Percentiles rank a stretch among this genome's conserved stretches.
phyloP scores from a whole-genome alignment of 2,888 invertebrate genomes.

The Rhagium mordax region DNA sequence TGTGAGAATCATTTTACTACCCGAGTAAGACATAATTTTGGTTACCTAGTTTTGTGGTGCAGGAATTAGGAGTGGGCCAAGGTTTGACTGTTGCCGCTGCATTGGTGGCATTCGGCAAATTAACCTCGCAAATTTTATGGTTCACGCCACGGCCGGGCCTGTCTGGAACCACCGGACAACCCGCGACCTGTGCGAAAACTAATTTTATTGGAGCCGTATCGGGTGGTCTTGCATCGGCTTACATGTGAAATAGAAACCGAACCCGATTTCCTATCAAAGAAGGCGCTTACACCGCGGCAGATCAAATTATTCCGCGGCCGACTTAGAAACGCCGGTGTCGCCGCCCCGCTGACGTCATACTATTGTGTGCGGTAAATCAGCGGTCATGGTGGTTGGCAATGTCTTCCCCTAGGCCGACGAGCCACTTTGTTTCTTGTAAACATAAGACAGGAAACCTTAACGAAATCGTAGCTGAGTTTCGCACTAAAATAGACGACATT shows the following conservation, averaged over 20 bases:
- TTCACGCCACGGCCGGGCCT: slow-evolving; percentile 44
- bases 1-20: no score
- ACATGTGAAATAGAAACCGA: slow-evolving; percentile 51
- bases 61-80: no score
- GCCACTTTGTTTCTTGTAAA: background rate
- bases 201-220: slow-evolving; percentile 50
- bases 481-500: no score
- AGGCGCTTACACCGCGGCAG: slow-evolving; percentile 52
- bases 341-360: slow-evolving; percentile 42
- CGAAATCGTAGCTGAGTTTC: no score
- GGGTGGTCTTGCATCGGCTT: slow-evolving; percentile 50
- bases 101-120: slow-evolving; percentile 43
- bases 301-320: slow-evolving; percentile 55
- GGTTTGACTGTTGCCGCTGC: no score
- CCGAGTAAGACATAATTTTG: no score
- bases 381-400: slow-evolving; percentile 23
- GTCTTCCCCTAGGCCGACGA: background rate
- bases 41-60: no score
- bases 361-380: slow-evolving; percentile 25
- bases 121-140: slow-evolving; percentile 48
- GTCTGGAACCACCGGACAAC: slow-evolving; percentile 39
- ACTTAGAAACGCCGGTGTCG: slow-evolving; percentile 48
- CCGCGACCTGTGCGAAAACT: slow-evolving; percentile 47
- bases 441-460: background rate
- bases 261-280: slow-evolving; percentile 39